Base-by-base conservation (phyloP, 2,888 invertebrate genomes). In the Melanargia galathea region DNA sequence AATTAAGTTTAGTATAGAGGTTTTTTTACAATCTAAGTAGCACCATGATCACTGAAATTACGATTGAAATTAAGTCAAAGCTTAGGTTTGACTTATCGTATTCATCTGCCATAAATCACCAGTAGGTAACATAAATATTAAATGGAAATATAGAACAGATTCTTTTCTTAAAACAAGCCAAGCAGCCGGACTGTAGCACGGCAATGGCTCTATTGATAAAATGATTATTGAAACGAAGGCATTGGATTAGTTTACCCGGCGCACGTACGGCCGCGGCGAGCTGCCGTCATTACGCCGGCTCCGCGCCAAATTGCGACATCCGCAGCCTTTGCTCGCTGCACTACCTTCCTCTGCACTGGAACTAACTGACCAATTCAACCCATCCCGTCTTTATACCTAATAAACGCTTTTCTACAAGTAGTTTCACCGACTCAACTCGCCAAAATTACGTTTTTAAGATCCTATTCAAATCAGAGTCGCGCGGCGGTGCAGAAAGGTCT, bases 291-390 rank as follows among this genome's bases (percentile, higher is more conserved):
- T 85, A 86, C 82, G 76, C 80, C 79, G 77, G 80, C 79, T 76
- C 81, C 75, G 77, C 79, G 82, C 83, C 86, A 88, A 88, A 87
- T 86, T 87, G 83, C 86, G 78, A 85, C 82, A 82, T 86, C 86
- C 87, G 84, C 82, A 78, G 75, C 77, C 69, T 72, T 70, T 67
- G 62, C 64, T 65, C 66, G 64, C 65, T 66, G 66, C 70, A 63
- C 69, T 69, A 58, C 58, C 64, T 65, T 63, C 58, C 65, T 64
- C 64, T 59, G 62, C 59, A 55, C 65, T 56, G 64, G 61, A 46
- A 55, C 64, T 62, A 67, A 58, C 67, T 70, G 64, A 67, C 68
- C 66, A 68, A 63, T 67, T 67, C 69, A 67, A 65, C 63, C 71
- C 66, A 70, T 60, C 66, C 65, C 66, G 63, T 63, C 70, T 65